A percentile compares a stretch with the other conserved stretches of the same genome.
These are phyloP conservation scores for Cepaea hortensis DNA, from an alignment of 2,888 invertebrate species.

Conservation along the genomic window DNA sequence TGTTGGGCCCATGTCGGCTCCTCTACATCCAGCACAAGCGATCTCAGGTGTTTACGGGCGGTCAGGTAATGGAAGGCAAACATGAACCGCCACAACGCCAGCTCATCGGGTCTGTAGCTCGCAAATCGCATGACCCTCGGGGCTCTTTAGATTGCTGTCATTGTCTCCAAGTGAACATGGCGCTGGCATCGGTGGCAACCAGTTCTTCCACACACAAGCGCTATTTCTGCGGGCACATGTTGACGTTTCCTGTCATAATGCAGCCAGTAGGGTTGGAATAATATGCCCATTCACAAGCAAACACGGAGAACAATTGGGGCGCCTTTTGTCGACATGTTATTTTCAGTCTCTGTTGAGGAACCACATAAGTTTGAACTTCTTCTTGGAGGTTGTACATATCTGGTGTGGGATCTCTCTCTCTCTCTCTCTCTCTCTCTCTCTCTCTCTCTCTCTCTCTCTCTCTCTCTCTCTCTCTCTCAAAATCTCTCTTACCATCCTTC, in stretches of 20 bases:
- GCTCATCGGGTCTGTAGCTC: neutral
- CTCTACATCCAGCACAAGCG: neutral
- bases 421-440: neutral
- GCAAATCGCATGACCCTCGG: slow-evolving; percentile 9
- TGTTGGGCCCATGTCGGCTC: neutral
- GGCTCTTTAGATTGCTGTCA: slow-evolving; percentile 17
- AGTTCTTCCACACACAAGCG: slow-evolving; percentile 34
- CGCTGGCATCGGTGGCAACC: slow-evolving; percentile 42
- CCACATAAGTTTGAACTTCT: too few relatives aligned
- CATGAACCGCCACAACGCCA: neutral
- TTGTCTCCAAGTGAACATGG: slow-evolving; percentile 29
- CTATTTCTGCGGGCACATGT: slow-evolving; percentile 43
- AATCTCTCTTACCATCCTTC: neutral
- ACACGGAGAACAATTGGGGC: neutral
- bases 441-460: neutral
- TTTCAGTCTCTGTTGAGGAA: too few relatives aligned
- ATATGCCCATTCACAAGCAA: slow-evolving; percentile 5
- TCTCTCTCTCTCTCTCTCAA: neutral
- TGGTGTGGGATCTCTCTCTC: neutral
- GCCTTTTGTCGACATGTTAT: neutral
- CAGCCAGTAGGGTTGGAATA: slow-evolving; percentile 19
- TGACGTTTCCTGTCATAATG: slow-evolving; percentile 47
- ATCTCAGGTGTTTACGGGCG: slow-evolving; percentile 31
- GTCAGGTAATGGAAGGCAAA: slow-evolving; percentile 39
- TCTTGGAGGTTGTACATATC: too few relatives aligned